Conservation (phyloP, 2,888 invertebrate genomes). For the Rhingia campestris region DNA sequence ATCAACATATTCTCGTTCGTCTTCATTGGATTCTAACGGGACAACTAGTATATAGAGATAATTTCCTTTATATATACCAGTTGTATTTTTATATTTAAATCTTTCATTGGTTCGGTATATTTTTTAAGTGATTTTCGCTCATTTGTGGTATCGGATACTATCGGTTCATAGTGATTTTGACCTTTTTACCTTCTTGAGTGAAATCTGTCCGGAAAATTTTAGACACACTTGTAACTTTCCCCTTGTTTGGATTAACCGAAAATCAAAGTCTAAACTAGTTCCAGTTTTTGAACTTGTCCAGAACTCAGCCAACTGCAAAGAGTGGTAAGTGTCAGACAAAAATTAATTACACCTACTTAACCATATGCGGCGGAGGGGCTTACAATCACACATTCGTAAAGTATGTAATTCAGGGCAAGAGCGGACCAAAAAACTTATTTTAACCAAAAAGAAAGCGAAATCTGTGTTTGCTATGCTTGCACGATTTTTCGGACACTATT, state of each 20-base stretch:
- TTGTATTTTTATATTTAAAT: slow-evolving; percentile 27
- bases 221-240: slow-evolving; percentile 41
- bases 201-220: slow-evolving; percentile 22
- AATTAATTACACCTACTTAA: slow-evolving; percentile 29
- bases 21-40: slow-evolving; percentile 82
- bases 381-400: not conserved
- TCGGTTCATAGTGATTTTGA: not conserved
- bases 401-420: slow-evolving; percentile 39
- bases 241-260: slow-evolving; percentile 45
- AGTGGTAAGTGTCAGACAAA: slow-evolving; percentile 60
- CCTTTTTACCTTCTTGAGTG: slow-evolving; percentile 50
- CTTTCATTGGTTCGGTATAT: slow-evolving; percentile 2
- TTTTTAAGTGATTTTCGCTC: slow-evolving; percentile 10
- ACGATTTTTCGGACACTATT: slow-evolving; percentile 27
- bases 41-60: slow-evolving; percentile 79
- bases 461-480: slow-evolving; percentile 11
- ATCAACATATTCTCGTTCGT: slow-evolving; percentile 76
- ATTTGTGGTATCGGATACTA: not conserved
- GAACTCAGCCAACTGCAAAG: slow-evolving; percentile 38
- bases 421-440: not conserved
- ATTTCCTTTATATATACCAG: slow-evolving; percentile 8
- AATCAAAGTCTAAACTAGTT: slow-evolving; percentile 26
- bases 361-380: slow-evolving; percentile 17
- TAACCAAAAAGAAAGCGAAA: slow-evolving; percentile 68
- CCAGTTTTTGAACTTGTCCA: slow-evolving; percentile 42